Conservation (phyloP, 2,113 vertebrate genomes). For the Trichomycterus rosablanca region DNA sequence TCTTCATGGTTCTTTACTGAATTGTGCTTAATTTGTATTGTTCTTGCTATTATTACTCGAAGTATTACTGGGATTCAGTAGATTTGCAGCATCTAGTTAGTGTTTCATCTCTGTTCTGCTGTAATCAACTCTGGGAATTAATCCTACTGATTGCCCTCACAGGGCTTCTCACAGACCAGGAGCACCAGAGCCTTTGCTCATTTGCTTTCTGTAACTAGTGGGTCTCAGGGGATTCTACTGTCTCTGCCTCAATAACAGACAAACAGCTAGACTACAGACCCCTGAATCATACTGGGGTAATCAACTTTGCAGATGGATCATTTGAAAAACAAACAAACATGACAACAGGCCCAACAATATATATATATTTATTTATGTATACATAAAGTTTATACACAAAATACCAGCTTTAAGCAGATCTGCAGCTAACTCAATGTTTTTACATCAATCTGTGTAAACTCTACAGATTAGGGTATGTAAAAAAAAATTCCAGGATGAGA, state of each 20-base stretch:
- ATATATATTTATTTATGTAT: too few species aligned
- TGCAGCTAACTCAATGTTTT: too few species aligned
- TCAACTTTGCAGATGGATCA: too few species aligned
- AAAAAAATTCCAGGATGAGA: too few species aligned
- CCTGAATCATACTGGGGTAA: not conserved
- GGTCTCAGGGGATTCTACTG: not conserved
- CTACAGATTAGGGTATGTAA: too few species aligned
- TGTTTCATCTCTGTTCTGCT: conserved; percentile 8
- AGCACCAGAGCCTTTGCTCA: not conserved
- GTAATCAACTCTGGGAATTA: conserved; percentile 9
- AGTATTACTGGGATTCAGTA: not conserved
- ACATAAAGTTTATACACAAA: too few species aligned
- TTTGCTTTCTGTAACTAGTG: conserved; percentile 14
- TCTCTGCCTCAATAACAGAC: conserved; percentile 3
- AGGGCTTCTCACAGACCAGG: conserved; percentile 15
- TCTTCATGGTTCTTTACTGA: too few species aligned
- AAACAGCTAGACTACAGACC: not conserved
- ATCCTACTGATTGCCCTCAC: conserved; percentile 5
- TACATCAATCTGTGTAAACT: too few species aligned
- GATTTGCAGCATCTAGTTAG: conserved; percentile 15
- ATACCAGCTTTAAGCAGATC: too few species aligned
- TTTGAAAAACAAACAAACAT: too few species aligned
- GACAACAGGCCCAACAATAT: too few species aligned
- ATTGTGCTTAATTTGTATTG: too few species aligned
- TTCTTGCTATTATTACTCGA: not conserved